phyloP scores from a whole-genome alignment of 1,140 invertebrate species.

The Leptinotarsa lineolata region DNA sequence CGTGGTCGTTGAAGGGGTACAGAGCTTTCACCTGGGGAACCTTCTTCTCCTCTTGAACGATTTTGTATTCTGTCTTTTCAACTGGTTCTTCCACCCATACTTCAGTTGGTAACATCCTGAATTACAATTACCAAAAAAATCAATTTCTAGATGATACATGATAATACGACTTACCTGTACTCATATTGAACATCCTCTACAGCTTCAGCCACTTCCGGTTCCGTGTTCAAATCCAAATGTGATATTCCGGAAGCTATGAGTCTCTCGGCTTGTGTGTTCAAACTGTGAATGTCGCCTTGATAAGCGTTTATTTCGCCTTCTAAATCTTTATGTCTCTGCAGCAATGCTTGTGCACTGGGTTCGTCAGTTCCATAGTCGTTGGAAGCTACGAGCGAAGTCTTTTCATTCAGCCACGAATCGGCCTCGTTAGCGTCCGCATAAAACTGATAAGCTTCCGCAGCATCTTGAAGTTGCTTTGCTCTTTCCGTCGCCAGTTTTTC shows the following conservation, averaged over 20 bases:
- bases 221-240: conserved; percentile 62
- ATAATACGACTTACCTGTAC: conserved; percentile 38
- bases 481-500: conserved; percentile 82
- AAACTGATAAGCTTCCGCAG: conserved; percentile 92
- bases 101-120: conserved; percentile 78
- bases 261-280: conserved; percentile 84
- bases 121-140: background rate
- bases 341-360: conserved; percentile 81
- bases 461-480: conserved; percentile 88
- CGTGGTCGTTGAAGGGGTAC: conserved; percentile 91
- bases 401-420: conserved; percentile 96
- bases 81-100: conserved; percentile 89
- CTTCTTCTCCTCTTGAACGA: conserved; percentile 81
- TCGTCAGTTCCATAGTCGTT: conserved; percentile 89
- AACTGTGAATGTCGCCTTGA: conserved; percentile 82
- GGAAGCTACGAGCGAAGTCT: conserved; percentile 84
- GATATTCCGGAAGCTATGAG: conserved; percentile 73
- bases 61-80: conserved; percentile 81
- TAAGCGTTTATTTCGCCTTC: conserved; percentile 93
- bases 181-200: conserved; percentile 50
- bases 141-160: background rate
- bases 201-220: conserved; percentile 69
- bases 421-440: conserved; percentile 97
- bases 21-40: conserved; percentile 88
- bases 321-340: conserved; percentile 84